These are phyloP conservation scores for Myrmophylax atrothorax DNA, from an alignment of 2,113 vertebrate genomes.

Conservation along the genomic window DNA sequence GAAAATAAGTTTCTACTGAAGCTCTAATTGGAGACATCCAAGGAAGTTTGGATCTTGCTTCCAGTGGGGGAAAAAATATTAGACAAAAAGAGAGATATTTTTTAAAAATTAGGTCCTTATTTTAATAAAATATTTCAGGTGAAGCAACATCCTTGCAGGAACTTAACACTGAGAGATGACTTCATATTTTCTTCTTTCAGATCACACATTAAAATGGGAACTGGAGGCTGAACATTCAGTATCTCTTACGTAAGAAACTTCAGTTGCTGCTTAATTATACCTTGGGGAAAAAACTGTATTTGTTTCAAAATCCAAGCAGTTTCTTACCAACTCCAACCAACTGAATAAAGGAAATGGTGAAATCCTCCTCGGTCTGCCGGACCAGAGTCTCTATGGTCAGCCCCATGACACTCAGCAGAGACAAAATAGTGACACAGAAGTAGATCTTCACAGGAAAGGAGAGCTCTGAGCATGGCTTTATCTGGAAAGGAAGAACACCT, in stretches of 20 bases:
- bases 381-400: slow-evolving; percentile 78
- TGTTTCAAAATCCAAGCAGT: background rate
- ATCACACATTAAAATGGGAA: background rate
- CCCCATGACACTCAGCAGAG: slow-evolving; percentile 78
- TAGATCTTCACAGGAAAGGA: slow-evolving; percentile 76
- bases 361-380: slow-evolving; percentile 76
- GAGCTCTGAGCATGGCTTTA: slow-evolving; percentile 83
- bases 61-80: background rate
- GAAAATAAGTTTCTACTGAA: background rate
- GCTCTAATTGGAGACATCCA: background rate
- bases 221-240: background rate
- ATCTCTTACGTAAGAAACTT: background rate
- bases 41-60: background rate
- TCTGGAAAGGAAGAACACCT: slow-evolving; percentile 61
- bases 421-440: slow-evolving; percentile 78
- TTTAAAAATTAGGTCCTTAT: background rate
- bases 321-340: slow-evolving; percentile 83
- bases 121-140: background rate
- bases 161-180: background rate
- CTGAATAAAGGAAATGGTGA: slow-evolving; percentile 84
- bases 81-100: background rate
- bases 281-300: background rate
- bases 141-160: background rate
- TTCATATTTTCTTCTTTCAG: background rate
- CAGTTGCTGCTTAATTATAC: background rate